These are phyloP conservation scores for Jaculus jaculus DNA, from an alignment of 2,113 vertebrate genomes.

Conservation along the genomic window DNA sequence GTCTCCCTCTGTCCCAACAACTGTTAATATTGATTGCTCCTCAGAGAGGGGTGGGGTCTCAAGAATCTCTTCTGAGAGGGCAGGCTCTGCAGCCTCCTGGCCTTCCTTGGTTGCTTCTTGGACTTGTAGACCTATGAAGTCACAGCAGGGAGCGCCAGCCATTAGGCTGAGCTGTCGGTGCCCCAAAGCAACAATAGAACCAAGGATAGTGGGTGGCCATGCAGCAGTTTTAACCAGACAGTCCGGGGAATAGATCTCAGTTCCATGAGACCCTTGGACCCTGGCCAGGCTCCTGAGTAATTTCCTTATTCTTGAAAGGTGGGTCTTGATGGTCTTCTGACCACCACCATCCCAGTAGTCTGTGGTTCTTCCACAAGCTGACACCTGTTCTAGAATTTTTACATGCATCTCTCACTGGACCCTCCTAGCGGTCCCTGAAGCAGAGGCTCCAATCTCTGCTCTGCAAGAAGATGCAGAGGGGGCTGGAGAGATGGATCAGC, in stretches of 20 bases:
- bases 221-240: neutral
- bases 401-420: neutral
- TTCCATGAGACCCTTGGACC: neutral
- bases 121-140: neutral
- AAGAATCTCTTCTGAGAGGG: too few relatives aligned
- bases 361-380: neutral
- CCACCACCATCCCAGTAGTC: neutral
- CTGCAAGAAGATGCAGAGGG: neutral
- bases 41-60: too few relatives aligned
- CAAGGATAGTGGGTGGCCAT: neutral
- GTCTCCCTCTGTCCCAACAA: too few relatives aligned
- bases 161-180: neutral
- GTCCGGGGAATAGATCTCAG: neutral
- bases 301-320: neutral
- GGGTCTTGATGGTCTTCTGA: too few relatives aligned
- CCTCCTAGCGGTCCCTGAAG: neutral
- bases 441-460: neutral
- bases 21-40: too few relatives aligned
- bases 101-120: neutral
- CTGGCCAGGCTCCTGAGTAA: neutral
- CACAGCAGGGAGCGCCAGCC: neutral
- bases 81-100: too few relatives aligned
- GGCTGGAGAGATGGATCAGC: too few relatives aligned
- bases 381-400: neutral
- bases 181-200: neutral